Conservation (phyloP, 2,888 invertebrate species). For the Neoitamus cyanurus region DNA sequence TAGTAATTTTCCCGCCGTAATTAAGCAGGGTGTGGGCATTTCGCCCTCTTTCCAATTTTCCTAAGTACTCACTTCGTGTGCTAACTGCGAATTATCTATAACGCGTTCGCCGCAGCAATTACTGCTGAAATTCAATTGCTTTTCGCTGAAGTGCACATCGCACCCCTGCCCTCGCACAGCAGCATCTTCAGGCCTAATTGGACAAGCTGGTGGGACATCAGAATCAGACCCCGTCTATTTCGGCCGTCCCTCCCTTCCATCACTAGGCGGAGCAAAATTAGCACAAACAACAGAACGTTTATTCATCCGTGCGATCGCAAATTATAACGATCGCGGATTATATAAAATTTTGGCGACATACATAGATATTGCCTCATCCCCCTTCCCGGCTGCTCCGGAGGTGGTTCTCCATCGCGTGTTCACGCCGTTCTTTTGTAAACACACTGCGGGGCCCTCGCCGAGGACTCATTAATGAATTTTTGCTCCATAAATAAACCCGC, state of each 20-base stretch:
- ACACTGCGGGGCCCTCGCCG: neutral
- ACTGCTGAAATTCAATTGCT: neutral
- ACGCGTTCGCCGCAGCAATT: neutral
- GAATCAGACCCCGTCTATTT: neutral
- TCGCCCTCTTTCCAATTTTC: neutral
- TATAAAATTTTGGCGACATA: constrained; percentile 14
- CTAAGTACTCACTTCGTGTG: neutral
- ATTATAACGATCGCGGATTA: constrained; percentile 10
- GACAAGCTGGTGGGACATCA: neutral
- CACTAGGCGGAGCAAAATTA: neutral
- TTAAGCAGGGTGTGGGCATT: neutral
- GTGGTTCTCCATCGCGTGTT: neutral
- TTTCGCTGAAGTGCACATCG: neutral
- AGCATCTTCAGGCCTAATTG: neutral
- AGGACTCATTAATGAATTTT: constrained; percentile 15
- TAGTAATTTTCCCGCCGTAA: neutral
- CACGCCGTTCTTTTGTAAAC: neutral
- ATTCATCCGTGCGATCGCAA: neutral
- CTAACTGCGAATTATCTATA: neutral
- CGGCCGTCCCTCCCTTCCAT: neutral
- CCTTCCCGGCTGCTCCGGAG: neutral
- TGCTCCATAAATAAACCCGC: constrained; percentile 14
- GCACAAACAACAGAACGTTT: neutral
- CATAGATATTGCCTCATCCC: neutral
- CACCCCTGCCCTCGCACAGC: too few relatives aligned